phyloP scores from a whole-genome alignment of 2,888 invertebrate genomes.

The Ophioninae sp. region DNA sequence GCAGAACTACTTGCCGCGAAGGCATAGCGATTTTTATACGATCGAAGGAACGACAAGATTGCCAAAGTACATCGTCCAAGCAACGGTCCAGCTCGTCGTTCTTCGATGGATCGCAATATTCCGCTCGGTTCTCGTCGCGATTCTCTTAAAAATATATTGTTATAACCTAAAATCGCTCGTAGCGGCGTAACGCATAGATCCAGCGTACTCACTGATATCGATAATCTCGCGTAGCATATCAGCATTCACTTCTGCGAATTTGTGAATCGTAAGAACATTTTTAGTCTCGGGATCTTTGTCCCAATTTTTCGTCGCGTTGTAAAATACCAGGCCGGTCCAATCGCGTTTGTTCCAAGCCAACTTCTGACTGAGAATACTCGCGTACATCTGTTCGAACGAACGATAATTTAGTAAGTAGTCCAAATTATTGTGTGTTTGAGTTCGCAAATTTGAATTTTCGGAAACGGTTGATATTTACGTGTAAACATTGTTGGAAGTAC shows the following conservation, averaged over 20 bases:
- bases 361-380: slow-evolving; percentile 67
- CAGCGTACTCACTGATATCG: slow-evolving; percentile 59
- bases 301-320: slow-evolving; percentile 64
- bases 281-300: slow-evolving; percentile 59
- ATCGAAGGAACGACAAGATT: slow-evolving; percentile 60
- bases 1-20: slow-evolving; percentile 62
- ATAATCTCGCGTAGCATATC: slow-evolving; percentile 56
- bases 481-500: slow-evolving; percentile 66
- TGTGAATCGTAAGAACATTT: slow-evolving; percentile 64
- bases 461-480: slow-evolving; percentile 58
- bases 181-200: not conserved
- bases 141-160: slow-evolving; percentile 16
- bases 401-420: not conserved
- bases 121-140: slow-evolving; percentile 16
- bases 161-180: not conserved
- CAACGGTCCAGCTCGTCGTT: slow-evolving; percentile 55
- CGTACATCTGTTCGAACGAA: slow-evolving; percentile 51
- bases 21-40: slow-evolving; percentile 63
- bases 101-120: slow-evolving; percentile 24
- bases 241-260: slow-evolving; percentile 57
- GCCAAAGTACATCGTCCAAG: slow-evolving; percentile 66
- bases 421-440: not conserved
- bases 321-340: slow-evolving; percentile 69
- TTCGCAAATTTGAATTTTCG: not conserved
- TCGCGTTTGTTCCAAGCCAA: slow-evolving; percentile 67